These are phyloP conservation scores for Fragum fragum DNA, from an alignment of 2,888 invertebrate genomes.

Conservation along the genomic window DNA sequence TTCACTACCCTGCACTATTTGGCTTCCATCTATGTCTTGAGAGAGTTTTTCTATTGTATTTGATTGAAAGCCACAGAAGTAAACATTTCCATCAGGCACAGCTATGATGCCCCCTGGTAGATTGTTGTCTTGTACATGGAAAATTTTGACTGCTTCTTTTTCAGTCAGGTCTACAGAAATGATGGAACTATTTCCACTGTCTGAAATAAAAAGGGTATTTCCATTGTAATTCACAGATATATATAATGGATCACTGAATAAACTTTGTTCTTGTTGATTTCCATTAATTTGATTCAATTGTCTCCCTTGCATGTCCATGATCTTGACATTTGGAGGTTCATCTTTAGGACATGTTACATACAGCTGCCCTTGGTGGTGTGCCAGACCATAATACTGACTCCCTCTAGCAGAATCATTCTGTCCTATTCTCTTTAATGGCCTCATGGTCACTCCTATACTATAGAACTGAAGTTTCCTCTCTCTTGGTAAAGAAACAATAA, in stretches of 20 bases:
- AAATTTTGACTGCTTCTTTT: slow-evolving; percentile 11
- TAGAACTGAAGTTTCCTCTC: slow-evolving; percentile 66
- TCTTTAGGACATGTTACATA: slow-evolving; percentile 66
- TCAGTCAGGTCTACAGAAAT: slow-evolving; percentile 41
- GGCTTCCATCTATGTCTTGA: slow-evolving; percentile 27
- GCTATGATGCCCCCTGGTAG: slow-evolving; percentile 51
- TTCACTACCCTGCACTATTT: slow-evolving; percentile 48
- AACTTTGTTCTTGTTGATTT: slow-evolving; percentile 41
- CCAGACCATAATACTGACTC: slow-evolving; percentile 63
- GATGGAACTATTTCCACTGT: slow-evolving; percentile 61
- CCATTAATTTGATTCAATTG: slow-evolving; percentile 41
- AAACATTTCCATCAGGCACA: slow-evolving; percentile 53
- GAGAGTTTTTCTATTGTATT: slow-evolving; percentile 50
- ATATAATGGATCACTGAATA: slow-evolving; percentile 60
- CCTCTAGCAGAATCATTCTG: slow-evolving; percentile 22
- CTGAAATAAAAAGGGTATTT: slow-evolving; percentile 55
- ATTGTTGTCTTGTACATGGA: slow-evolving; percentile 35
- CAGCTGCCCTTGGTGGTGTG: slow-evolving; percentile 40
- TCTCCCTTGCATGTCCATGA: slow-evolving; percentile 60
- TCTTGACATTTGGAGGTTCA: slow-evolving; percentile 56
- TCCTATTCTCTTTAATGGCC: slow-evolving; percentile 58
- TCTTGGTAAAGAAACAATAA: slow-evolving; percentile 50
- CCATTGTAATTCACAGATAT: slow-evolving; percentile 51
- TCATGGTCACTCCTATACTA: slow-evolving; percentile 42
- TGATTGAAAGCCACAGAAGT: slow-evolving; percentile 53